Evolutionary conservation across 2,888 invertebrate species (phyloP).

Genomic region (Axea sp.): DNA sequence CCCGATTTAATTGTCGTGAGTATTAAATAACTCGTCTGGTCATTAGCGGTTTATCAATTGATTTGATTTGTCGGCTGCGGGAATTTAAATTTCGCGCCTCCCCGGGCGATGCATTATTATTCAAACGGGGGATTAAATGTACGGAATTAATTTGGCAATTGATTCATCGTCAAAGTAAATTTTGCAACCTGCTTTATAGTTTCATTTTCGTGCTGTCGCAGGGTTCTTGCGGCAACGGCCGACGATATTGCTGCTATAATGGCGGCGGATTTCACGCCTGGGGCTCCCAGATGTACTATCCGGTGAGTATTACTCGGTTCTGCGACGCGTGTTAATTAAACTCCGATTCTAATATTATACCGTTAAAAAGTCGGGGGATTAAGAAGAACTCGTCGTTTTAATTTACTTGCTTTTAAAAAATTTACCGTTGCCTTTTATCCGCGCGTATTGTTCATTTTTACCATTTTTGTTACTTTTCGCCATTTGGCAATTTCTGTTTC

Average conservation of each 20-base stretch:
- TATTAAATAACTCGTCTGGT: conserved; percentile 43
- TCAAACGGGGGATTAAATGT: not conserved
- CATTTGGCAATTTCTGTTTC: too few species aligned
- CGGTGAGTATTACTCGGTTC: conserved; percentile 62
- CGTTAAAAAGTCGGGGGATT: conserved; percentile 10
- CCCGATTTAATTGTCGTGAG: conserved; percentile 81
- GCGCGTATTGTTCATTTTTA: too few species aligned
- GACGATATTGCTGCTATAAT: conserved; percentile 84
- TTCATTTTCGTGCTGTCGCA: conserved; percentile 70
- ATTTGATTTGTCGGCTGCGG: conserved; percentile 9
- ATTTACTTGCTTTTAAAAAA: too few species aligned
- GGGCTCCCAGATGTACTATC: conserved; percentile 63
- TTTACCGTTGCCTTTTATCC: too few species aligned
- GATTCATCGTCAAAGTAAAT: conserved; percentile 30
- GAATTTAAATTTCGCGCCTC: not conserved
- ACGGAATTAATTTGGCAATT: conserved; percentile 25
- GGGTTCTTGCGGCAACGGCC: conserved; percentile 84
- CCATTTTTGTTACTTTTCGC: too few species aligned
- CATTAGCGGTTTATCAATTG: conserved; percentile 24
- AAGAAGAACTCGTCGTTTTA: too few species aligned
- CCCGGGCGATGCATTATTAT: too few species aligned
- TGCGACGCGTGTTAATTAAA: conserved; percentile 49
- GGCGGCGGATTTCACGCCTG: conserved; percentile 66
- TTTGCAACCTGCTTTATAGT: conserved; percentile 16
- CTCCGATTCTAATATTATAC: conserved; percentile 30